Evolutionary conservation across 2,888 invertebrate genomes (phyloP).

Genomic region (Drosophila eohydei): DNA sequence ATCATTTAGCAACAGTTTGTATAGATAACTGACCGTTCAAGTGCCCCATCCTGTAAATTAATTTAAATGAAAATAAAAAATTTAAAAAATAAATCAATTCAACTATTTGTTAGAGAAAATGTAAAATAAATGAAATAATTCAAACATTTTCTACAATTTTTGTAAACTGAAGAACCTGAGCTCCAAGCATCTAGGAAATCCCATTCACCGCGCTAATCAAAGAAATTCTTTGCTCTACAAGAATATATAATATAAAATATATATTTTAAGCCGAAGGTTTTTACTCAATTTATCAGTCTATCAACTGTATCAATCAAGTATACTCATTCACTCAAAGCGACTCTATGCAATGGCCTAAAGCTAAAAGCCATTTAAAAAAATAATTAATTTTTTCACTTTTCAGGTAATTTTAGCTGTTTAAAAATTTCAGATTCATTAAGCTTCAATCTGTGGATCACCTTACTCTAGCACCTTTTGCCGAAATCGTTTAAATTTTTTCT

Average conservation of each 20-base stretch:
- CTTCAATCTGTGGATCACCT: conserved; percentile 4
- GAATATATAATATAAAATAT: no score
- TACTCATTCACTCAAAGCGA: neutral
- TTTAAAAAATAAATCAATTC: no score
- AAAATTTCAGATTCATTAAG: conserved; percentile 7
- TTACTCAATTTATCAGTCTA: neutral
- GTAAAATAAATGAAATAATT: no score
- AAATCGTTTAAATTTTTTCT: conserved; percentile 12
- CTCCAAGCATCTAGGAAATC: neutral
- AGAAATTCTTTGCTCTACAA: neutral
- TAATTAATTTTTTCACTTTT: no score
- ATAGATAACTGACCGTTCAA: no score
- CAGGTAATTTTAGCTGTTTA: neutral
- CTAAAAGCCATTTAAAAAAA: neutral
- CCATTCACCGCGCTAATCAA: neutral
- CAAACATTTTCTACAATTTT: no score
- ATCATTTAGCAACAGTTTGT: no score
- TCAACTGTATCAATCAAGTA: neutral
- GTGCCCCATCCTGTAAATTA: no score
- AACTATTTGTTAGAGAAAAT: no score
- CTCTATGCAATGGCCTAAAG: neutral
- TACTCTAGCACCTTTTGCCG: conserved; percentile 1
- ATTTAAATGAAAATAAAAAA: no score
- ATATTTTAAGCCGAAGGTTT: neutral
- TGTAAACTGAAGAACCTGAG: no score